Percentiles rank a stretch among this genome's conserved stretches.
These are phyloP conservation scores for Azemiops feae DNA, from an alignment of 2,113 vertebrate species.

Conservation along the genomic window DNA sequence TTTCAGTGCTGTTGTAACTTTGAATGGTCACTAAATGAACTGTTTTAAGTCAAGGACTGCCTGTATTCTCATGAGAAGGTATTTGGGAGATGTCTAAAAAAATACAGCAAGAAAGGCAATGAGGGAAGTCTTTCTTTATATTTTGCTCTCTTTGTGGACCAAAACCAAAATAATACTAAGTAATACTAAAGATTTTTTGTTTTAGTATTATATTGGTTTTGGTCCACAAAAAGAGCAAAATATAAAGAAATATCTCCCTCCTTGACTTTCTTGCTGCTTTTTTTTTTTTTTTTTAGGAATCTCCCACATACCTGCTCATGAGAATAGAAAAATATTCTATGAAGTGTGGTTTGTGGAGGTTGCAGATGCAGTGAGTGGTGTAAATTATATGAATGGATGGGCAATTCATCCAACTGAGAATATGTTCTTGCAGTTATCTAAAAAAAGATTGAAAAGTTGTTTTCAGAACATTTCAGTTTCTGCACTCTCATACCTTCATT, in stretches of 20 bases:
- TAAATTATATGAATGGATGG: neutral
- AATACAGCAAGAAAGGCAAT: neutral
- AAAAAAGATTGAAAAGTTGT: neutral
- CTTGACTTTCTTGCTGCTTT: neutral
- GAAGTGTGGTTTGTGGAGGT: neutral
- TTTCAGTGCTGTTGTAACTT: neutral
- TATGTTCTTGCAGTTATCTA: neutral
- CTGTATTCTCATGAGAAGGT: neutral
- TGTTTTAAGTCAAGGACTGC: neutral
- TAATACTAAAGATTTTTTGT: neutral
- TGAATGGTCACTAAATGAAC: neutral
- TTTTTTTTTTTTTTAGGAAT: neutral
- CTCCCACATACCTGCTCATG: neutral
- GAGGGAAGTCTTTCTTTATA: neutral
- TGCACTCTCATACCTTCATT: neutral
- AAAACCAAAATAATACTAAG: neutral
- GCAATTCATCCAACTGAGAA: neutral
- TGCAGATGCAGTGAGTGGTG: neutral
- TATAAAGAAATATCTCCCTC: neutral
- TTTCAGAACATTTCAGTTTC: neutral
- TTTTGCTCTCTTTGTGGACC: too few relatives aligned
- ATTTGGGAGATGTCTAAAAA: neutral
- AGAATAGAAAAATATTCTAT: too few relatives aligned
- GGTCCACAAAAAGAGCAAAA: too few relatives aligned
- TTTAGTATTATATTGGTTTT: neutral